Base-by-base conservation (phyloP, 2,797 vertebrate species). In the Jordanella pulchra region DNA sequence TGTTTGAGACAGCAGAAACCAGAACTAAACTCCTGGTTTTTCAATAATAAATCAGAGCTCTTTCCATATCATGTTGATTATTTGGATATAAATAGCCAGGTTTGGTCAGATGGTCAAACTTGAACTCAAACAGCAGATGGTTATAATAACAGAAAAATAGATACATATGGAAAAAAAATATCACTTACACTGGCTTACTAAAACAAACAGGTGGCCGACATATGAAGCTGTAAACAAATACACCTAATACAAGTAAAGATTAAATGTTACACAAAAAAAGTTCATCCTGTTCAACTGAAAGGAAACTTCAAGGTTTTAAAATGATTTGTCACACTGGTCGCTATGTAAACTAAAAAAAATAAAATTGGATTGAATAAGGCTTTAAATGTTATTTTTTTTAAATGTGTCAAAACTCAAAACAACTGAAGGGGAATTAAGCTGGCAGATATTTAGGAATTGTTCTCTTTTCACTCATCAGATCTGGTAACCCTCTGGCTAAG, bases 401-500 rank as follows among this genome's bases (percentile, higher is more conserved):
- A 39, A 39, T 39, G 18, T 51, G 48, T 23, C 48, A 18, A 51
- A 18, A 6, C 18, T 5, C 11, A n/a, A 27, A n/a, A 11, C 23
- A 18, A 64, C 6, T 53, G 12, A n/a, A 6, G 10, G 66, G 35
- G 27, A 6, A 5, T 42, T 61, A 65, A 60, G 47, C 56, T 12
- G 18, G 9, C 44, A 73, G 18, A 51, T 63, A 69, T 77, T 50
- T 76, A 51, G 69, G 11, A 18, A 51, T 27, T 63, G 23, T 45
- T 1, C 75, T n/a, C 67, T 2, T 83, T 67, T 4, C 15, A 17
- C 3, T 44, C n/a, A 35, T 68, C 81, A 95, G 95, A 86, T 95
- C 95, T 69, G 92, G 90, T 23, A 95, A 95, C 84, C 95, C 95
- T 77, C 79, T 96, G 73, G 95, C 95, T 54, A 96, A 95, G 80